These are phyloP conservation scores for Ophioninae sp. DNA, from an alignment of 2,888 invertebrate species.

Conservation along the genomic window DNA sequence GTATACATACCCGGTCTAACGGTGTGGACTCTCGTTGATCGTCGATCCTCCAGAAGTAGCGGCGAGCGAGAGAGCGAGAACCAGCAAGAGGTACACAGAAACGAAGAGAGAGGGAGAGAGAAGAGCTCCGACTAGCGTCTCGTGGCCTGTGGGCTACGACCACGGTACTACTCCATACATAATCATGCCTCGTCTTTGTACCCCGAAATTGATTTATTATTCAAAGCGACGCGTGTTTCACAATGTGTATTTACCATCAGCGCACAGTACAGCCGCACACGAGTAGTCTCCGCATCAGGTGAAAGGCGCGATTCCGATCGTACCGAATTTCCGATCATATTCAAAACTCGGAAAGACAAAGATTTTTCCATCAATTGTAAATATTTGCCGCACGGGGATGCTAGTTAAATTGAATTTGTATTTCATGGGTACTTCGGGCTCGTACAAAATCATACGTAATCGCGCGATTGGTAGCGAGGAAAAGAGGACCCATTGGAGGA, in stretches of 20 bases:
- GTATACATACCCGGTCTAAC: conserved; percentile 51
- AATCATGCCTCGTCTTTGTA: conserved; percentile 80
- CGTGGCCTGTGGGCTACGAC: conserved; percentile 64
- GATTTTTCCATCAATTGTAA: neutral
- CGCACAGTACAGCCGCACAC: conserved; percentile 33
- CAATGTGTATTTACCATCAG: conserved; percentile 80
- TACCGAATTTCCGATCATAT: conserved; percentile 5
- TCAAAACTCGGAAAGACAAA: conserved; percentile 1
- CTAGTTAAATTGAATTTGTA: too few relatives aligned
- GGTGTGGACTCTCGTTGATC: conserved; percentile 65
- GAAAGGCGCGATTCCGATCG: conserved; percentile 30
- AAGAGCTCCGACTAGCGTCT: conserved; percentile 51
- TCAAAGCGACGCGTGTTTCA: conserved; percentile 81
- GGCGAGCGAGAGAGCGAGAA: conserved; percentile 4
- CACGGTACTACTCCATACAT: conserved; percentile 77
- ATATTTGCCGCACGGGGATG: too few relatives aligned
- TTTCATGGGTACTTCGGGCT: neutral
- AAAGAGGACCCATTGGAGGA: neutral
- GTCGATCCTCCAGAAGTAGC: conserved; percentile 52
- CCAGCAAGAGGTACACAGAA: neutral
- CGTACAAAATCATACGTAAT: neutral
- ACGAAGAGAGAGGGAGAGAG: conserved; percentile 12
- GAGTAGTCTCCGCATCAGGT: conserved; percentile 14
- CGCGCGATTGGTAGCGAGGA: neutral
- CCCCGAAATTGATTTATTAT: conserved; percentile 81